These are phyloP conservation scores for Oscheius onirici DNA, from an alignment of 2,888 invertebrate genomes.

Conservation along the genomic window DNA sequence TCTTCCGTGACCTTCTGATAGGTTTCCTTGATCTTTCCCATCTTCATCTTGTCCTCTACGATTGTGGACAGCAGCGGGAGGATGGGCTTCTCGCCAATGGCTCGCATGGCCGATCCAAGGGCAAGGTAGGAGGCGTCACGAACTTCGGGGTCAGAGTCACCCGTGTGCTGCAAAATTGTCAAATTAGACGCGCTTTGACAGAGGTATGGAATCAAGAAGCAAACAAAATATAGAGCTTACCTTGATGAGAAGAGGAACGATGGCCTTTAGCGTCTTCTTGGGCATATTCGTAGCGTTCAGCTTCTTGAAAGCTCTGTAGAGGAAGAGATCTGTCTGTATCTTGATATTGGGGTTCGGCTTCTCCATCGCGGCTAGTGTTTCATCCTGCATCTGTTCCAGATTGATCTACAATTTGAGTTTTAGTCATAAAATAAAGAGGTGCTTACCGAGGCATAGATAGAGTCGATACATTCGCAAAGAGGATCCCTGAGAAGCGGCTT, in stretches of 20 bases:
- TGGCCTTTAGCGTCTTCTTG: conserved; percentile 74
- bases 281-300: conserved; percentile 70
- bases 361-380: conserved; percentile 83
- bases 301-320: conserved; percentile 44
- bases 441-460: conserved; percentile 70
- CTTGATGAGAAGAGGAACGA: conserved; percentile 67
- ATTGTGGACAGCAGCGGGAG: conserved; percentile 49
- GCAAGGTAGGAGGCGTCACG: conserved; percentile 92
- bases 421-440: neutral
- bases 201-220: neutral
- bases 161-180: conserved; percentile 51
- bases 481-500: conserved; percentile 88
- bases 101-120: conserved; percentile 89
- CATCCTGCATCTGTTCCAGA: conserved; percentile 78
- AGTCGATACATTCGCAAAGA: conserved; percentile 89
- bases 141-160: conserved; percentile 83
- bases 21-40: conserved; percentile 82
- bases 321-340: conserved; percentile 72
- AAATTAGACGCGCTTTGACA: neutral
- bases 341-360: conserved; percentile 74
- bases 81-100: conserved; percentile 90
- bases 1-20: conserved; percentile 82
- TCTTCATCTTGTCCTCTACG: conserved; percentile 58
- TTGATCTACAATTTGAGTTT: conserved; percentile 74
- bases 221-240: conserved; percentile 29